A percentile compares a stretch with the other conserved stretches of the same genome.
These are phyloP conservation scores for Coleophora deauratella DNA, from an alignment of 2,888 invertebrate genomes.

Conservation along the genomic window DNA sequence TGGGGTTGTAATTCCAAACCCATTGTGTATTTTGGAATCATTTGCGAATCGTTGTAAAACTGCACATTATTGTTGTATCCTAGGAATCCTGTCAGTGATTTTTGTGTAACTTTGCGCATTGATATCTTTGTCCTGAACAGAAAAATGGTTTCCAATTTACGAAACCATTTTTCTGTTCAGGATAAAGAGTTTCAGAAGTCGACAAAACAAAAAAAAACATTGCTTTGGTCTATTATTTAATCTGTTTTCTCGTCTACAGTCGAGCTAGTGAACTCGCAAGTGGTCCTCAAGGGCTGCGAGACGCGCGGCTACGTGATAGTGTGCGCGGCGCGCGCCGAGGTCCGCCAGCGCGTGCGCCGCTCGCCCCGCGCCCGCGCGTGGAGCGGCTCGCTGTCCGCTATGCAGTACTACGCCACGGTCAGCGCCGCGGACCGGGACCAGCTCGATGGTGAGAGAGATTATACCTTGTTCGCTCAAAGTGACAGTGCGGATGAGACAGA, in stretches of 20 bases:
- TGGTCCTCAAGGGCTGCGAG: slow-evolving; percentile 95
- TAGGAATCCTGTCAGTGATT: too few relatives aligned
- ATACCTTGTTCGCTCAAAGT: neutral
- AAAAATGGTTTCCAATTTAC: too few relatives aligned
- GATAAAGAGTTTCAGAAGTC: too few relatives aligned
- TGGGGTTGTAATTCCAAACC: too few relatives aligned
- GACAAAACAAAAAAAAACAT: too few relatives aligned
- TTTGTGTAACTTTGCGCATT: too few relatives aligned
- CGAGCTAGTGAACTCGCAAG: slow-evolving; percentile 94
- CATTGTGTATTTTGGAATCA: too few relatives aligned
- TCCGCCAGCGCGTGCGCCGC: slow-evolving; percentile 92
- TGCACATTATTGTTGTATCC: too few relatives aligned
- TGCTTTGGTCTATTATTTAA: too few relatives aligned
- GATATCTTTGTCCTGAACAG: too few relatives aligned
- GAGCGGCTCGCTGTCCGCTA: slow-evolving; percentile 92
- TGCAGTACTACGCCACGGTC: slow-evolving; percentile 99
- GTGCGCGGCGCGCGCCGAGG: slow-evolving; percentile 96
- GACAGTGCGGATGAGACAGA: neutral
- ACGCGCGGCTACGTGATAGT: slow-evolving; percentile 97
- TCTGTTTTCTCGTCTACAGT: slow-evolving; percentile 59
- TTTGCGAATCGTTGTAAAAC: too few relatives aligned
- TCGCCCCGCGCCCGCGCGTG: slow-evolving; percentile 90
- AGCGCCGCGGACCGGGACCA: slow-evolving; percentile 84
- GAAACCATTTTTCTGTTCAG: too few relatives aligned
- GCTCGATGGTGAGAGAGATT: slow-evolving; percentile 55